Conservation (phyloP, 2,888 invertebrate species). For the Diadromus collaris region DNA sequence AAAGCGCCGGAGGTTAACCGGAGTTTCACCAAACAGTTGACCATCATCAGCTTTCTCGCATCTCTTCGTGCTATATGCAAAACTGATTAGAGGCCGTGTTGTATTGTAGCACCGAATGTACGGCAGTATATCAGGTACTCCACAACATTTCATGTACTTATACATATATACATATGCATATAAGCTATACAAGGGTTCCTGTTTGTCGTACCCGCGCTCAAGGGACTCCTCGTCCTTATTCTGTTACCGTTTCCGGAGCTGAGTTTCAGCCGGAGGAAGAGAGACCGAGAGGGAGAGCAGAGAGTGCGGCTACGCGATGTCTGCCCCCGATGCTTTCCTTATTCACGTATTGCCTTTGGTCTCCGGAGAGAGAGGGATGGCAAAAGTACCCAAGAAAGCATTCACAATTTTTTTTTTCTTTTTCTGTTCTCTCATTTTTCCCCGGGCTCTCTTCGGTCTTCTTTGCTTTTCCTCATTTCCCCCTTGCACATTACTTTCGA, state of each 20-base stretch:
- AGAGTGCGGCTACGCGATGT: constrained; percentile 22
- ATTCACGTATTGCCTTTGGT: constrained; percentile 33
- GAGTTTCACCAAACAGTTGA: constrained; percentile 26
- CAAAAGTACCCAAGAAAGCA: background rate
- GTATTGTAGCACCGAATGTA: background rate
- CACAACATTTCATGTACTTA: background rate
- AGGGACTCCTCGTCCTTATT: background rate
- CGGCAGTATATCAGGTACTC: background rate
- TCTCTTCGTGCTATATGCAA: constrained; percentile 41
- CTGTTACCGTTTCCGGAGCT: constrained; percentile 19
- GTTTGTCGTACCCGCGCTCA: constrained; percentile 3
- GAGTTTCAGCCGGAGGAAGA: background rate
- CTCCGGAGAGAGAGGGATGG: constrained; percentile 14
- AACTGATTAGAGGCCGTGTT: constrained; percentile 19
- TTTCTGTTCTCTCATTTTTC: constrained; percentile 22
- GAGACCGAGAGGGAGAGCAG: background rate
- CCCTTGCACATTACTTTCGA: constrained; percentile 42
- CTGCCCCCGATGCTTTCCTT: constrained; percentile 30
- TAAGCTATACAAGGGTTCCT: background rate
- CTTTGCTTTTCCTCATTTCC: constrained; percentile 26
- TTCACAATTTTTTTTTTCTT: constrained; percentile 22
- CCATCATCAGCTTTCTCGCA: constrained; percentile 24
- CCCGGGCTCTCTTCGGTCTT: constrained; percentile 18
- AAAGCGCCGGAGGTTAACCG: constrained; percentile 31
- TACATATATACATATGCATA: background rate